A percentile compares a stretch with the other conserved stretches of the same genome.
Evolutionary conservation across 2,888 invertebrate species (phyloP).

Genomic region (Acrocera orbiculus): DNA sequence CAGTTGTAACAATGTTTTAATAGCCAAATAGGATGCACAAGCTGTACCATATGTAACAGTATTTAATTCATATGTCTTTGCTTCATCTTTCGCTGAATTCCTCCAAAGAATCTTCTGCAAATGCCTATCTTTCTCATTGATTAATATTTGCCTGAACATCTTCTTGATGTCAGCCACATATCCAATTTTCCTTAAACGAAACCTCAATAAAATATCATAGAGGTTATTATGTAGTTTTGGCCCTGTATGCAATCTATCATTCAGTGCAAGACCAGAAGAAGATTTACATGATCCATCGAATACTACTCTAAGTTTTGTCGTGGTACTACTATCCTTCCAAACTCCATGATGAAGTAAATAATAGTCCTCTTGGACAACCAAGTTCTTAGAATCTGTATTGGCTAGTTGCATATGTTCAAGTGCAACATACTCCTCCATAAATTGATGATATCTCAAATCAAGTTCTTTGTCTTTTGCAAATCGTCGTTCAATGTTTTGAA

Average conservation of each 20-base stretch:
- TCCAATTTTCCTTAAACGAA: conserved; percentile 1
- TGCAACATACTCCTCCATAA: background rate
- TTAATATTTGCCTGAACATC: conserved; percentile 8
- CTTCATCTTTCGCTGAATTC: background rate
- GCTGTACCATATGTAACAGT: conserved; percentile 8
- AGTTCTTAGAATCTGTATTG: background rate
- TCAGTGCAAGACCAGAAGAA: conserved; percentile 1
- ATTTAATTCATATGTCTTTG: conserved; percentile 3
- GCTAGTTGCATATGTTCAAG: background rate
- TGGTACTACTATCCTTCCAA: conserved; percentile 2
- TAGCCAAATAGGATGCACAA: conserved; percentile 6
- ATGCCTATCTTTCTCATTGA: conserved; percentile 4
- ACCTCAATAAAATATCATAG: conserved; percentile 3
- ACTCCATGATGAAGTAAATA: conserved; percentile 8
- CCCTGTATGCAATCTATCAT: conserved; percentile 3
- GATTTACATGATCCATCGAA: conserved; percentile 3
- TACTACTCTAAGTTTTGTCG: conserved; percentile 5
- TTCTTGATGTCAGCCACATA: conserved; percentile 8
- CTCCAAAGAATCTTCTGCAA: conserved; percentile 8
- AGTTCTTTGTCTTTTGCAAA: background rate
- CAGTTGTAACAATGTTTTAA: conserved; percentile 3
- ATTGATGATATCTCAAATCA: background rate
- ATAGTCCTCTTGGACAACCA: too few relatives aligned
- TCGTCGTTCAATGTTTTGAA: background rate
- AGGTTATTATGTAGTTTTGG: conserved; percentile 6